phyloP scores from a whole-genome alignment of 2,888 invertebrate genomes.

The Tetrapedia diversipes region DNA sequence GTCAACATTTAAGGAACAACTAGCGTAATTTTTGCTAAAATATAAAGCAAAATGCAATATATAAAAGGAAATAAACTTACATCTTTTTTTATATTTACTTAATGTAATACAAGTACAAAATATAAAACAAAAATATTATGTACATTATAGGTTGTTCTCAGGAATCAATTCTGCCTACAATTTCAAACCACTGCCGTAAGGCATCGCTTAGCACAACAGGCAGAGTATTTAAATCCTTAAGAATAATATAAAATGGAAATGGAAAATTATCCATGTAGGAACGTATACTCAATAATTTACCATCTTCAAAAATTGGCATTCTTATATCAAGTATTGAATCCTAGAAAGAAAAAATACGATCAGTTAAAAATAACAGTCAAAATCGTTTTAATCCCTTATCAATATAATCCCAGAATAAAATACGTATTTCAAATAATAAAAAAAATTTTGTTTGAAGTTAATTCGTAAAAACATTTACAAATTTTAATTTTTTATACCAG shows the following conservation, averaged over 20 bases:
- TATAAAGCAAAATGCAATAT: not conserved
- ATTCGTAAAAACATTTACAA: too few relatives aligned
- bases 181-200: conserved; percentile 98
- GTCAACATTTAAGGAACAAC: too few relatives aligned
- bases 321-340: conserved; percentile 96
- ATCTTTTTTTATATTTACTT: conserved; percentile 6
- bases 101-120: not conserved
- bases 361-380: too few relatives aligned
- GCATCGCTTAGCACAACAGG: conserved; percentile 97
- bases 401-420: too few relatives aligned
- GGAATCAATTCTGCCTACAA: conserved; percentile 88
- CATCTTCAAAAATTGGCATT: conserved; percentile 88
- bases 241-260: conserved; percentile 98
- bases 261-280: conserved; percentile 98
- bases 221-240: conserved; percentile 93
- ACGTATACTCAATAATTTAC: conserved; percentile 86
- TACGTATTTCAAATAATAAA: too few relatives aligned
- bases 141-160: conserved; percentile 35
- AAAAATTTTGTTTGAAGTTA: too few relatives aligned
- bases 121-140: not conserved
- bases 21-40: not conserved
- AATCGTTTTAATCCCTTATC: too few relatives aligned
- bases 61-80: too few relatives aligned
- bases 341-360: conserved; percentile 84
- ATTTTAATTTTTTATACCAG: too few relatives aligned